phyloP scores from a whole-genome alignment of 2,113 vertebrate species.

The Otis tarda region DNA sequence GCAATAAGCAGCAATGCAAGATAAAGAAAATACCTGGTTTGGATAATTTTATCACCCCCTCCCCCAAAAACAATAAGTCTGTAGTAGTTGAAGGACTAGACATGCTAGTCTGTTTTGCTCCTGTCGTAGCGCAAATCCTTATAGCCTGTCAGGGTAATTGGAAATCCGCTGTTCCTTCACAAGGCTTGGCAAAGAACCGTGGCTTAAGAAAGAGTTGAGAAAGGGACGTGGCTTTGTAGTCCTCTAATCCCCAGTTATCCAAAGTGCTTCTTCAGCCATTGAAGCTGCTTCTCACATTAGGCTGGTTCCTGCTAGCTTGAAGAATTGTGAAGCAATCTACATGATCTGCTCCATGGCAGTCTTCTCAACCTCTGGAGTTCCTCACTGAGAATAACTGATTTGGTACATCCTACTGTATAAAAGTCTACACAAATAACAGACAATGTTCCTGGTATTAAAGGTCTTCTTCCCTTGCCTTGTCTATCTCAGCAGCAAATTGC shows the following conservation, averaged over 20 bases:
- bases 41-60: background rate
- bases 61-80: background rate
- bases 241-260: background rate
- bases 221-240: background rate
- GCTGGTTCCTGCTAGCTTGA: background rate
- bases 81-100: background rate
- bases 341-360: rapidly evolving
- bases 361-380: background rate
- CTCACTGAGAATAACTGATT: background rate
- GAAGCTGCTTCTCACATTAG: background rate
- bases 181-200: background rate
- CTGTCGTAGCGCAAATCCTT: background rate
- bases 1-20: background rate
- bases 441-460: background rate
- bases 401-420: background rate
- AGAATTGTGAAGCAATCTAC: background rate
- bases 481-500: background rate
- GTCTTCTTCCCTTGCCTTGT: background rate
- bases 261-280: background rate
- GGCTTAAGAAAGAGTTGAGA: background rate
- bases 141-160: background rate
- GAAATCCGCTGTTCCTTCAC: background rate
- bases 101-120: background rate
- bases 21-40: background rate
- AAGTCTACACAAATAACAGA: background rate